These are phyloP conservation scores for Meriones psammophilus DNA, from an alignment of 2,797 vertebrate species.

Conservation along the genomic window DNA sequence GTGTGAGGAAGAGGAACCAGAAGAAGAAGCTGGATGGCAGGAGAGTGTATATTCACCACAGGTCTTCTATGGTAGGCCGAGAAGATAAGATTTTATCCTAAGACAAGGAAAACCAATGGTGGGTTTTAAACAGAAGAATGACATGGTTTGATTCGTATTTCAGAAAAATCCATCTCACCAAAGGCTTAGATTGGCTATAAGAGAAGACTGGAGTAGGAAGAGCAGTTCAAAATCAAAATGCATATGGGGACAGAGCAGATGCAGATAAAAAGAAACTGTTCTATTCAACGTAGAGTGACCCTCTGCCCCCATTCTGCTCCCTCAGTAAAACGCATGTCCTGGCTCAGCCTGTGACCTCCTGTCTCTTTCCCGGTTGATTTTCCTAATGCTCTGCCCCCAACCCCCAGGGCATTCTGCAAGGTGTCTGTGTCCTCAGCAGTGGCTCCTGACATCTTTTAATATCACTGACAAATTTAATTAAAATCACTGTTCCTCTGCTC, in stretches of 20 bases:
- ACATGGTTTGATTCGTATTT: conserved; percentile 55
- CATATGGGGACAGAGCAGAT: background rate
- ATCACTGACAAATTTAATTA: conserved; percentile 85
- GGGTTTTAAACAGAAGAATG: conserved; percentile 60
- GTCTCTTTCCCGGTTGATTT: conserved; percentile 56
- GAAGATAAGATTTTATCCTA: conserved; percentile 53
- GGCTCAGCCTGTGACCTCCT: background rate
- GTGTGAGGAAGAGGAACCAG: background rate
- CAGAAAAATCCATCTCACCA: conserved; percentile 55
- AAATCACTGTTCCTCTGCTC: conserved; percentile 79
- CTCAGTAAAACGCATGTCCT: background rate
- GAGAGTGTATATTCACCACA: background rate
- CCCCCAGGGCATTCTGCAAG: conserved; percentile 66
- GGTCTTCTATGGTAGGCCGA: background rate
- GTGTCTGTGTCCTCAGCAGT: conserved; percentile 79
- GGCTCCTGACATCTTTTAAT: conserved; percentile 81
- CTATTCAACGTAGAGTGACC: background rate
- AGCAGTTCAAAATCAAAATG: background rate
- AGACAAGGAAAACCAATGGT: conserved; percentile 54
- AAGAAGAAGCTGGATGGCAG: background rate
- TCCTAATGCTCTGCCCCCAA: background rate
- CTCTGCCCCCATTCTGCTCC: background rate
- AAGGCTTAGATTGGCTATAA: conserved; percentile 45
- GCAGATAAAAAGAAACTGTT: background rate
- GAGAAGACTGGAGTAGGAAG: background rate